These are phyloP conservation scores for Columba livia DNA, from an alignment of 2,113 vertebrate genomes.

Conservation along the genomic window DNA sequence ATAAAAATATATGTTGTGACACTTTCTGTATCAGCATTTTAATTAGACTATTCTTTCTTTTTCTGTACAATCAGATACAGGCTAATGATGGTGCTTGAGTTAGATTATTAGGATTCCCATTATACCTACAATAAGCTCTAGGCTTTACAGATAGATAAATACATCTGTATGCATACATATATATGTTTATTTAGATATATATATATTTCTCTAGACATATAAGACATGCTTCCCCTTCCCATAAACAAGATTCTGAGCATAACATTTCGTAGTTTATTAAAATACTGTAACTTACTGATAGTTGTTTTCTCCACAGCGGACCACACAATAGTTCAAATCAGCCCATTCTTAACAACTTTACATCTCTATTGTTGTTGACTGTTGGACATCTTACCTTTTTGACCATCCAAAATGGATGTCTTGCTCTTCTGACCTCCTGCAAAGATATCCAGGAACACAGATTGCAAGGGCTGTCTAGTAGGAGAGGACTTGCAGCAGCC, in stretches of 20 bases:
- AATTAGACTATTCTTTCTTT: neutral
- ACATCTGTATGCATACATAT: fast-evolving
- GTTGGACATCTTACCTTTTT: neutral
- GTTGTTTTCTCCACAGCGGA: neutral
- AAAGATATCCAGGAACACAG: neutral
- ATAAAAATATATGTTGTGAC: neutral
- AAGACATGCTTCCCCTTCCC: neutral
- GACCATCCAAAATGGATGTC: neutral
- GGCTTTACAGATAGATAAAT: neutral
- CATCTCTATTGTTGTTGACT: fast-evolving
- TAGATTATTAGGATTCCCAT: neutral
- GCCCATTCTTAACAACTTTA: neutral
- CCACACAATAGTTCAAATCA: neutral
- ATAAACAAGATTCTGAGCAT: neutral
- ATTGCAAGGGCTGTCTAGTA: neutral
- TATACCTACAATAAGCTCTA: neutral
- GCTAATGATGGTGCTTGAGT: neutral
- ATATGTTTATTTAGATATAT: neutral
- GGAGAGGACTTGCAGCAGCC: neutral
- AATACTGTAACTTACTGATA: neutral
- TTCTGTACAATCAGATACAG: neutral
- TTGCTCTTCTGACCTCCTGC: neutral
- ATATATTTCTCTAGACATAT: too few species aligned
- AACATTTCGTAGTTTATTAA: neutral
- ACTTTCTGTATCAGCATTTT: neutral